Conservation (phyloP, 2,113 vertebrate species). For the Hippolais icterina region DNA sequence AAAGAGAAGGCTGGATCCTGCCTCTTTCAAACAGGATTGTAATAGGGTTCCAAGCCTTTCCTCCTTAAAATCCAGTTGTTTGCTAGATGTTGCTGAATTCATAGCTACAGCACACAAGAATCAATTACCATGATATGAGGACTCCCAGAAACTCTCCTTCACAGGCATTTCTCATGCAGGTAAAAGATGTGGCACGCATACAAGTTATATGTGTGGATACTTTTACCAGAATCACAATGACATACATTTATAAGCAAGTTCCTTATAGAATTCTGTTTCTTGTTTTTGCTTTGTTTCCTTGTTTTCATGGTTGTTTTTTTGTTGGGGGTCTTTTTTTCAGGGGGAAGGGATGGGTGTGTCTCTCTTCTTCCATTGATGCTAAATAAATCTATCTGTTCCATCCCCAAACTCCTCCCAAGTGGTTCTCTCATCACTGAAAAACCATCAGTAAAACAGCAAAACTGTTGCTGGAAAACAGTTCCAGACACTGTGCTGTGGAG, state of each 20-base stretch:
- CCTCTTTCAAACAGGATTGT: not conserved
- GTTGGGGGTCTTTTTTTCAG: not conserved
- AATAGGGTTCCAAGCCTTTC: not conserved
- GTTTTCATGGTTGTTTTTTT: not conserved
- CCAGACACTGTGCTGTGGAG: not conserved
- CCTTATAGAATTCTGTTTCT: not conserved
- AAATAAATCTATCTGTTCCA: not conserved
- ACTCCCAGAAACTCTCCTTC: not conserved
- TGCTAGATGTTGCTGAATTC: not conserved
- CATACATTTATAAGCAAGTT: not conserved
- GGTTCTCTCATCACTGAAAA: not conserved
- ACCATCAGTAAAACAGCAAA: not conserved
- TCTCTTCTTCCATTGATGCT: not conserved
- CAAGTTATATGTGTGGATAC: rapidly evolving
- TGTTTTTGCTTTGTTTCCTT: not conserved
- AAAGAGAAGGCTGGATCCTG: not conserved
- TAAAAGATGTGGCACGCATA: not conserved
- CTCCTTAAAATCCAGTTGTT: not conserved
- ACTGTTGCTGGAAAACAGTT: not conserved
- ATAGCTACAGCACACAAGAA: not conserved
- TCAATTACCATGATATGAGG: not conserved
- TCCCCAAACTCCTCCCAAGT: not conserved
- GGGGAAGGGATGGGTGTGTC: not conserved
- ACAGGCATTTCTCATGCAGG: not conserved
- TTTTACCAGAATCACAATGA: not conserved